Percentiles rank a stretch among this genome's conserved stretches.
phyloP scores from a whole-genome alignment of 1,140 invertebrate species.

The Drosophila fuyamai region DNA sequence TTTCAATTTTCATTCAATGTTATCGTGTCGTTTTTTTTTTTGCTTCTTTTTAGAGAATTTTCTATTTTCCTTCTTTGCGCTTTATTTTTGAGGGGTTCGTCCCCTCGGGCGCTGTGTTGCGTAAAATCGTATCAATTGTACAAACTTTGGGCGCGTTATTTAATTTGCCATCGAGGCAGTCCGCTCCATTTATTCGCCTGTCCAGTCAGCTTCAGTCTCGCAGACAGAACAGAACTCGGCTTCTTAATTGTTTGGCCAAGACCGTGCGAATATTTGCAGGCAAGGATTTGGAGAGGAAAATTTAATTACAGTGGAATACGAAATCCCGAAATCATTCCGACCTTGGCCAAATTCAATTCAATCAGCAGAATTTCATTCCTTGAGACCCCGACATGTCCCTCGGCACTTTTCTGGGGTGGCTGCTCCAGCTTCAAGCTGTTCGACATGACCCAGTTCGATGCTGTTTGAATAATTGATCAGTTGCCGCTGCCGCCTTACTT shows the following conservation, averaged over 20 bases:
- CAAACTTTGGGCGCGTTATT: conserved; percentile 82
- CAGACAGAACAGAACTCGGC: conserved; percentile 10
- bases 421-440: conserved; percentile 38
- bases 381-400: conserved; percentile 29
- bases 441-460: conserved; percentile 79
- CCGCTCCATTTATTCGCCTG: conserved; percentile 73
- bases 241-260: conserved; percentile 44
- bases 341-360: conserved; percentile 74
- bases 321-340: conserved; percentile 65
- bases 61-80: conserved; percentile 34
- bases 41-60: conserved; percentile 16
- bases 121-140: conserved; percentile 83
- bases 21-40: conserved; percentile 34
- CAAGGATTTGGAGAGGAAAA: conserved; percentile 54
- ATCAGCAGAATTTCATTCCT: conserved; percentile 58
- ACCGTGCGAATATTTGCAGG: conserved; percentile 25
- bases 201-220: conserved; percentile 26
- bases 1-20: conserved; percentile 69
- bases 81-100: conserved; percentile 36
- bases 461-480: conserved; percentile 79
- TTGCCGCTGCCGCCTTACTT: conserved; percentile 49
- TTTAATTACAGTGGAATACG: conserved; percentile 57
- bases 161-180: conserved; percentile 81
- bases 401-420: conserved; percentile 31
- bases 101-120: conserved; percentile 62